These are phyloP conservation scores for Aphodius sticticus DNA, from an alignment of 2,888 invertebrate species.

Conservation along the genomic window DNA sequence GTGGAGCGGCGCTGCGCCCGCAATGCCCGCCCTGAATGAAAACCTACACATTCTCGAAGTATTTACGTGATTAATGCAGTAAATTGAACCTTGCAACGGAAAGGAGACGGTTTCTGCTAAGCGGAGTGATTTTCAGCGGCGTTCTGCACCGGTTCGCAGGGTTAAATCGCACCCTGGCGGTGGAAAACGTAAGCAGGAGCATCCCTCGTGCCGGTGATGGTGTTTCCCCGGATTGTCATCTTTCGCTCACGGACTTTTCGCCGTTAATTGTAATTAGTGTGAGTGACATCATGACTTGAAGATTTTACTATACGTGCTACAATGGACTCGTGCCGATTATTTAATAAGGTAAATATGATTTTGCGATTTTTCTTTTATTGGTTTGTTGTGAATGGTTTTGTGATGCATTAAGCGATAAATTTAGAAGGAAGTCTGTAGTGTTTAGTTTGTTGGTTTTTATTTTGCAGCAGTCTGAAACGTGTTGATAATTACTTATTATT, in stretches of 20 bases:
- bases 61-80: conserved; percentile 62
- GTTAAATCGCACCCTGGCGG: conserved; percentile 16
- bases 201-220: conserved; percentile 18
- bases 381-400: background rate
- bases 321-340: conserved; percentile 36
- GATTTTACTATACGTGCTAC: conserved; percentile 23
- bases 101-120: conserved; percentile 52
- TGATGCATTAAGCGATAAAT: background rate
- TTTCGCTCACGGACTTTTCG: conserved; percentile 26
- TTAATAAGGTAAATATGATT: conserved; percentile 29
- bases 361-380: conserved; percentile 8
- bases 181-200: conserved; percentile 21
- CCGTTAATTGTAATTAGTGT: conserved; percentile 20
- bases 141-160: conserved; percentile 13
- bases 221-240: conserved; percentile 10
- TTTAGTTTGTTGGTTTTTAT: background rate
- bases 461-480: background rate
- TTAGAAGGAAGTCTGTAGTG: background rate
- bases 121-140: conserved; percentile 35
- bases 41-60: conserved; percentile 61
- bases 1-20: conserved; percentile 44
- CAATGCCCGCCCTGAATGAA: conserved; percentile 60
- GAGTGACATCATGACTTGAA: conserved; percentile 40
- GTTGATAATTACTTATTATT: too few relatives aligned
- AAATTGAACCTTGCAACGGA: conserved; percentile 59